Conservation (phyloP, 1,140 invertebrate genomes). For the Cherax destructor region DNA sequence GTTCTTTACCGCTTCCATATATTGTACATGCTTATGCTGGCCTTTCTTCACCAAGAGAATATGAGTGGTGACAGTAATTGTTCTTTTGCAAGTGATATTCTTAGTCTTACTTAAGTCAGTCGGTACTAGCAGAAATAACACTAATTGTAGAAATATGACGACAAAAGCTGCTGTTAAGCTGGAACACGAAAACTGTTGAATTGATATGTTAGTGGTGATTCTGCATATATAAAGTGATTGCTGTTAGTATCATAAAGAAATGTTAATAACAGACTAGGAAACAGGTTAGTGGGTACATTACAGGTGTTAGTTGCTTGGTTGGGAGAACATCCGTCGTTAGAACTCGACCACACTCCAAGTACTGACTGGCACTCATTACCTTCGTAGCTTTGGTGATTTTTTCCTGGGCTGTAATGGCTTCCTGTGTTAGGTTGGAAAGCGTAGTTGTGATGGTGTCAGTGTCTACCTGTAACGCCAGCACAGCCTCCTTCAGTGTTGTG, state of each 20-base stretch:
- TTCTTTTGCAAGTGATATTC: too few species aligned
- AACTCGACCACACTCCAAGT: not conserved
- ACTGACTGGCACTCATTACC: slow-evolving; percentile 38
- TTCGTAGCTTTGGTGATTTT: slow-evolving; percentile 46
- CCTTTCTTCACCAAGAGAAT: too few species aligned
- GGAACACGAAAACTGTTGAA: too few species aligned
- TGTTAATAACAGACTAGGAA: slow-evolving; percentile 35
- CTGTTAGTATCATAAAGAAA: not conserved
- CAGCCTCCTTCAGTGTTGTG: slow-evolving; percentile 38
- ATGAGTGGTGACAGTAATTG: too few species aligned
- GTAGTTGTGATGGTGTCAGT: slow-evolving; percentile 61
- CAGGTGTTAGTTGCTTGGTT: slow-evolving; percentile 10
- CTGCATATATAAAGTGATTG: not conserved
- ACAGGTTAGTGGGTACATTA: not conserved
- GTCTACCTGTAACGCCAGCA: slow-evolving; percentile 59
- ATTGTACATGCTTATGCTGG: too few species aligned
- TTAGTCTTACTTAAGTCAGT: too few species aligned
- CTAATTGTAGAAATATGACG: too few species aligned
- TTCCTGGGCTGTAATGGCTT: slow-evolving; percentile 62
- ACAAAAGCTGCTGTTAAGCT: too few species aligned
- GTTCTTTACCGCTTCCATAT: too few species aligned
- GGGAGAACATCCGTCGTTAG: not conserved
- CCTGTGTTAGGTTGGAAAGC: slow-evolving; percentile 56
- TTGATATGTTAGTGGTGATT: not conserved
- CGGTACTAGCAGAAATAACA: too few species aligned